Conservation (phyloP, 2,888 invertebrate genomes). For the Lasioglossum oenotherae region DNA sequence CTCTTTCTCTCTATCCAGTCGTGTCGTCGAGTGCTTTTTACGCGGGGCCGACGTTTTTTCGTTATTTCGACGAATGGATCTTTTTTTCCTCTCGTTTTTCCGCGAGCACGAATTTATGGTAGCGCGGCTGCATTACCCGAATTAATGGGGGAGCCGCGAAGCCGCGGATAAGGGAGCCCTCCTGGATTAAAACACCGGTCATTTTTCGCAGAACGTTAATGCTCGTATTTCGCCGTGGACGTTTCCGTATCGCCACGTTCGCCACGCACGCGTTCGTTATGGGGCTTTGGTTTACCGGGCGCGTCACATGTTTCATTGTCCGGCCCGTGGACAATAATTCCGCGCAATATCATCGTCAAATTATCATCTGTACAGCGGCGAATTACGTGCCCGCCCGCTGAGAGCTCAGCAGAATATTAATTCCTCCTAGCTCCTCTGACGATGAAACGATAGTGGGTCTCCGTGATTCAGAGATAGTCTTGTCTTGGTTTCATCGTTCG, state of each 20-base stretch:
- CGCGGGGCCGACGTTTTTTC: not conserved
- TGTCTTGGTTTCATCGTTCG: not conserved
- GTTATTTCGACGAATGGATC: not conserved
- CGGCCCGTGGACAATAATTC: constrained; percentile 10
- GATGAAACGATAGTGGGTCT: not conserved
- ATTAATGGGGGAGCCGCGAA: constrained; percentile 31
- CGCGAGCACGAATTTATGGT: constrained; percentile 14
- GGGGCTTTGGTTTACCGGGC: not conserved
- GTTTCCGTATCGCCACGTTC: not conserved
- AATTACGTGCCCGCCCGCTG: constrained; percentile 8
- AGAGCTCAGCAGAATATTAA: not conserved
- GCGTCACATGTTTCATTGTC: constrained; percentile 27
- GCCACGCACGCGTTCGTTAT: not conserved
- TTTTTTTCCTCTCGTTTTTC: not conserved
- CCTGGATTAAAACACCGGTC: constrained; percentile 5
- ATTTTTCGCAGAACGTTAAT: constrained; percentile 13
- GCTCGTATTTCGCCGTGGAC: constrained; percentile 8
- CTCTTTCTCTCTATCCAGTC: not conserved
- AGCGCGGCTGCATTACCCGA: constrained; percentile 27
- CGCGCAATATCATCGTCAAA: constrained; percentile 15
- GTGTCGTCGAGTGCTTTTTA: constrained; percentile 4
- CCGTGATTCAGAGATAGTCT: not conserved
- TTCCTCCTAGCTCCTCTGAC: not conserved
- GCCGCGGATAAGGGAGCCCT: not conserved
- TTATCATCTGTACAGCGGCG: constrained; percentile 32